phyloP scores from a whole-genome alignment of 2,113 vertebrate genomes.

The Chloebia gouldiae region DNA sequence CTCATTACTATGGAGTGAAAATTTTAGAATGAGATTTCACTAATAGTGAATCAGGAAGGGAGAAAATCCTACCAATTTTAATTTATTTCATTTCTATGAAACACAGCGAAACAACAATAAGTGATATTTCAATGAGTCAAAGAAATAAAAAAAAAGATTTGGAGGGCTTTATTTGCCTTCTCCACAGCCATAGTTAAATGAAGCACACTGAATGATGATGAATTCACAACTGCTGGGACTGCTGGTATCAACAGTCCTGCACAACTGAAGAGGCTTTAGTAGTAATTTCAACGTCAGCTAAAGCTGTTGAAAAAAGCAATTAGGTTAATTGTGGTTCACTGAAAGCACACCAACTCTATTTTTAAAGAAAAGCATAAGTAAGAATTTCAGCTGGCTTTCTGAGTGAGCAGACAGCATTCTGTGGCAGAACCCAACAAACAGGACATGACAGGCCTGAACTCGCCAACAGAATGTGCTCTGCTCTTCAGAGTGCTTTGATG shows the following conservation, averaged over 20 bases:
- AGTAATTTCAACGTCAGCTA: not conserved
- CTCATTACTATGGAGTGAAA: not conserved
- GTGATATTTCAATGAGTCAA: not conserved
- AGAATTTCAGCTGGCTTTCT: not conserved
- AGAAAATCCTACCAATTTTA: not conserved
- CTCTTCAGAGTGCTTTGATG: not conserved
- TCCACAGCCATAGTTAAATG: not conserved
- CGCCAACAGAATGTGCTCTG: not conserved
- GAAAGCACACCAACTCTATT: not conserved
- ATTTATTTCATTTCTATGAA: not conserved
- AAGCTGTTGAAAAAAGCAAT: not conserved
- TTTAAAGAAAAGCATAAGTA: not conserved
- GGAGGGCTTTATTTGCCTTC: not conserved
- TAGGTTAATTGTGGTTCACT: not conserved
- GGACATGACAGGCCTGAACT: not conserved
- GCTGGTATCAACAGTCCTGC: not conserved
- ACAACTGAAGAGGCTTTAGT: not conserved
- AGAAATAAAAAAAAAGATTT: not conserved
- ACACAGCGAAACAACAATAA: not conserved
- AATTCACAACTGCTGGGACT: not conserved
- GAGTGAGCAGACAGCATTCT: not conserved
- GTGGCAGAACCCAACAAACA: not conserved
- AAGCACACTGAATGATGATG: not conserved
- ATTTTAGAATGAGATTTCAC: not conserved
- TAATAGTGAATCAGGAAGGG: not conserved